Evolutionary conservation across 2,797 vertebrate genomes (phyloP).

Genomic region (Simalia tracyae): DNA sequence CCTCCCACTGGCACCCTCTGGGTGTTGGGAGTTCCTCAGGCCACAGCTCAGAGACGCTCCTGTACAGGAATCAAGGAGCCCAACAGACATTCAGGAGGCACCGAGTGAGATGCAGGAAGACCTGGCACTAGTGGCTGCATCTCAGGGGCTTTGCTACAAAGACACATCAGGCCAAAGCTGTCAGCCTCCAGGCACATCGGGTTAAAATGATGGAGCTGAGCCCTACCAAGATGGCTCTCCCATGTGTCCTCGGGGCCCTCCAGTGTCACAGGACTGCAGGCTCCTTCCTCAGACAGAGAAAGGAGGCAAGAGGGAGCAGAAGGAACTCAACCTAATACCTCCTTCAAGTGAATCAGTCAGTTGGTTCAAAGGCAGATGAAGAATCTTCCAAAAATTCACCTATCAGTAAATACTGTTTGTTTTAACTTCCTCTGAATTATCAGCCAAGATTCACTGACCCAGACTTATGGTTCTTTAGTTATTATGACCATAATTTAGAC

Average conservation of each 20-base stretch:
- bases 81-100: too few relatives aligned
- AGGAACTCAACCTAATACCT: too few relatives aligned
- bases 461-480: neutral
- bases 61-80: too few relatives aligned
- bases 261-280: neutral
- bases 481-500: neutral
- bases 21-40: too few relatives aligned
- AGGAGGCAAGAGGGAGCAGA: too few relatives aligned
- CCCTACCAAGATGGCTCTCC: neutral
- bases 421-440: neutral
- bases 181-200: too few relatives aligned
- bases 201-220: neutral
- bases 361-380: neutral
- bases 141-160: neutral
- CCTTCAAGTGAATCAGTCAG: neutral
- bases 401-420: neutral
- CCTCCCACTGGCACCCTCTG: too few relatives aligned
- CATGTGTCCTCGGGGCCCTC: neutral
- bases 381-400: neutral
- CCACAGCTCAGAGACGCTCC: too few relatives aligned
- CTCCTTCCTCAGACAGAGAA: neutral
- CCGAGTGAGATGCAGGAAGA: too few relatives aligned
- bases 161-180: neutral
- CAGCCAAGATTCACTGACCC: neutral
- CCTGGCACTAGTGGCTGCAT: neutral